Base-by-base conservation (phyloP, 1,140 invertebrate species). In the Drosophila neocordata region DNA sequence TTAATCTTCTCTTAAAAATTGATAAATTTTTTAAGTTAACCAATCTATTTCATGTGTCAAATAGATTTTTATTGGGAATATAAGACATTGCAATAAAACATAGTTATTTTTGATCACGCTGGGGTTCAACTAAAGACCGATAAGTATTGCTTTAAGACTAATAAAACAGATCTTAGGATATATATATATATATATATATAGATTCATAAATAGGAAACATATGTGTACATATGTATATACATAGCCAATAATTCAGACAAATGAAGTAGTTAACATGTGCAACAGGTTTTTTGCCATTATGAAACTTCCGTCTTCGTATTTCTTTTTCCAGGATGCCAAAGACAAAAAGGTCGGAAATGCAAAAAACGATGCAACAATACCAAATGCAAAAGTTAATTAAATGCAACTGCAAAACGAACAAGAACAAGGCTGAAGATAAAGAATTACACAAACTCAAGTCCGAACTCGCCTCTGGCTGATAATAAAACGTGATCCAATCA, bases 261-360 rank as follows among this genome's bases (percentile, higher is more conserved):
- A 4, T 35, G 11, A 12, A 12, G 34, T 35, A 35, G 8, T n/a
- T 1, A n/a, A 1, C 18, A 18, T 48, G n/a, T 15, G 8, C 3
- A 20, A 48, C 13, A 48, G 8, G 24, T 65, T 60, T 60, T 35
- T 37, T 35, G 6, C 11, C 15, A n/a, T 22, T 55, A 22, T 18
- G 1, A 2, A 69, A 34, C 27, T 51, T 44, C 22, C 53, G 13
- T 27, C 53, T 72, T 66, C 59, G 71, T 81, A 76, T 72, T 84
- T 90, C 73, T 13, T 80, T 77, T 91, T 91, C 69, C 89, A 91
- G 89, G 89, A 91, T 88, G 82, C 79, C 72, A 89, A 89, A 89
- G 66, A 72, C 34, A 84, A 77, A 73, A 77, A 84, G 74, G 73
- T 76, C 65, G 89, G 57, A 79, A 73, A 72, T 63, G 69, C 69